These are phyloP conservation scores for Cerastis leucographa DNA, from an alignment of 2,888 invertebrate genomes.

Conservation along the genomic window DNA sequence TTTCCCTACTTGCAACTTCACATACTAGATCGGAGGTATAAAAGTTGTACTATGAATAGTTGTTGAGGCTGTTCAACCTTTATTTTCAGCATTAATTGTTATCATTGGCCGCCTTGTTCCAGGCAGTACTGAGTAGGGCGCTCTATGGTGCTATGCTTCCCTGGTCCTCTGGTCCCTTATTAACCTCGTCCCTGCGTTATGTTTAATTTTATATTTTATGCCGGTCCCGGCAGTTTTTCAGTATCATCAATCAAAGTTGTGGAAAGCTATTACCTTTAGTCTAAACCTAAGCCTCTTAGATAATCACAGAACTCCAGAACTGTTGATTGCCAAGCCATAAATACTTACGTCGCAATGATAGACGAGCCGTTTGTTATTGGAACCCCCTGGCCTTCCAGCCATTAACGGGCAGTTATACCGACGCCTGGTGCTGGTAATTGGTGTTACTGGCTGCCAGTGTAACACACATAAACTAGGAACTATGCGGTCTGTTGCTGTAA, in stretches of 20 bases:
- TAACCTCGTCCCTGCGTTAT: background rate
- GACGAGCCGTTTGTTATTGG: conserved; percentile 9
- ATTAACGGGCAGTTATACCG: conserved; percentile 6
- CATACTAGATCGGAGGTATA: background rate
- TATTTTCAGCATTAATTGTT: background rate
- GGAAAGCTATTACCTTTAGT: background rate
- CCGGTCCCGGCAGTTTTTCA: background rate
- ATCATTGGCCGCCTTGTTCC: background rate
- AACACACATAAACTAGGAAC: background rate
- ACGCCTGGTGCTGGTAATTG: background rate
- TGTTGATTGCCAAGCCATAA: conserved; percentile 21
- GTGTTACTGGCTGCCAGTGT: background rate
- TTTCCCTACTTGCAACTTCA: background rate
- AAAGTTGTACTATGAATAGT: background rate
- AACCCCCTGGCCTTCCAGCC: conserved; percentile 8
- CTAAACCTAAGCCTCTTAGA: background rate
- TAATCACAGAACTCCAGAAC: conserved; percentile 18
- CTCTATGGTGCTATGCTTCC: background rate
- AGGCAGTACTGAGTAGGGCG: background rate
- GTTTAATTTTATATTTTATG: background rate
- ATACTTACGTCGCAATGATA: conserved; percentile 32
- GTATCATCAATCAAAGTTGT: background rate
- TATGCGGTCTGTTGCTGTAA: background rate
- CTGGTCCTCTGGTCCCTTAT: background rate
- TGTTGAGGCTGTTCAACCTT: background rate